A percentile compares a stretch with the other conserved stretches of the same genome.
phyloP scores from a whole-genome alignment of 2,113 vertebrate genomes.

The Oreochromis aureus region DNA sequence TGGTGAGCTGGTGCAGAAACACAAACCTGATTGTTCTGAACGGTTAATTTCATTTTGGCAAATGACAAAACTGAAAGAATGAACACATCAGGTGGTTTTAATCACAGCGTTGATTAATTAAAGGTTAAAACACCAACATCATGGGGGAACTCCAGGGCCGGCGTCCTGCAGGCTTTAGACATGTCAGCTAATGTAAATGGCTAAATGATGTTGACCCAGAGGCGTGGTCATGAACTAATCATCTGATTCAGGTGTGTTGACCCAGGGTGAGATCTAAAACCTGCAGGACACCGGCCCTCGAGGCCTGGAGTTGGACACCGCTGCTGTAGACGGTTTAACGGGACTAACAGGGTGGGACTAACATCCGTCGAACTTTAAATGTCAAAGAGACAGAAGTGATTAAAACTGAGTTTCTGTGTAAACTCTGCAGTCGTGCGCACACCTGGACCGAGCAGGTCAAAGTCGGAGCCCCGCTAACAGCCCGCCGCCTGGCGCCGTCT shows the following conservation, averaged over 20 bases:
- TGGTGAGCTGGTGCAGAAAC: not conserved
- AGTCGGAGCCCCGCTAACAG: not conserved
- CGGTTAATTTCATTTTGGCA: not conserved
- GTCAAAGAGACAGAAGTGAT: not conserved
- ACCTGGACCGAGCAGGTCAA: too few relatives aligned
- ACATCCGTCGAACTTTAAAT: not conserved
- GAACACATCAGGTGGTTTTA: not conserved
- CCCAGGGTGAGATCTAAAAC: not conserved
- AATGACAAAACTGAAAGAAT: not conserved
- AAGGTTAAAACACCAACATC: too few relatives aligned
- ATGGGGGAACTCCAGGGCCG: too few relatives aligned
- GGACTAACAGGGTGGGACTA: not conserved
- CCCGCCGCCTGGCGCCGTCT: too few relatives aligned
- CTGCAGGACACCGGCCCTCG: rapidly evolving
- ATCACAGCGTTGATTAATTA: too few relatives aligned
- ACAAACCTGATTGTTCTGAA: not conserved
- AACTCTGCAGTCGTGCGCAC: too few relatives aligned
- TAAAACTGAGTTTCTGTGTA: not conserved
- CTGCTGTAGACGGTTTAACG: not conserved
- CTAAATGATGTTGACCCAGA: not conserved
- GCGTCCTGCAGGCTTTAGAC: not conserved
- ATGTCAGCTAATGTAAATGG: not conserved
- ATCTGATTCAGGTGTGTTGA: rapidly evolving
- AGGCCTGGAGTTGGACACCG: not conserved
- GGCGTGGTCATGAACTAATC: not conserved